Base-by-base conservation (phyloP, 2,797 vertebrate genomes). In the Oreochromis mossambicus region DNA sequence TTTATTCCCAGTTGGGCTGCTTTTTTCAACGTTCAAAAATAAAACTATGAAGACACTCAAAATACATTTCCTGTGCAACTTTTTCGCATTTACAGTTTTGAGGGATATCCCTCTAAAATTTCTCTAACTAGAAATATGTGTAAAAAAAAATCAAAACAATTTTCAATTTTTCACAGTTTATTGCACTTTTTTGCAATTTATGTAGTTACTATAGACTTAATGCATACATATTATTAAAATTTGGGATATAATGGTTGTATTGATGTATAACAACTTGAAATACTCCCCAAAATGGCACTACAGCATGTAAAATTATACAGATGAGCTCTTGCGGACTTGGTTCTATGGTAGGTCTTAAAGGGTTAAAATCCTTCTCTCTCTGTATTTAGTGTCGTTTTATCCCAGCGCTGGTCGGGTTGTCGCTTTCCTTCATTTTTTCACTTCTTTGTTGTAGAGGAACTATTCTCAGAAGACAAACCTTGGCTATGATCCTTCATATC, bases 141-240 rank as follows among this genome's bases (percentile, higher is more conserved):
- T 56, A 17, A 58, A 58, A 32, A 55, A 2, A 4, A 0, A 0
- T 0, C 14, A 1, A 58, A 58, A 4, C 3, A 2, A 17, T 29
- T 29, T 58, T 32, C 26, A 26, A 4, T 46, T 24, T 58, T 32
- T 32, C 9, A 10, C 6, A 10, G 26, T 58, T 58, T 58, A 58
- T 32, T 58, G 26, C 55, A 32, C 55, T 32, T 58, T 58, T 58
- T 58, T 58, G 26, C 55, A 15, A 58, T 32, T 58, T 3, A 58
- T 32, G 55, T 32, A 58, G 55, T 26, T 58, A 51, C 50, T 10
- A 58, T 58, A 5, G 55, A 58, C 26, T 32, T 58, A 29, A 29
- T 29, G 29, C 29, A 29, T 29, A 29, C 29, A 29, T 29, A 29
- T 29, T 29, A 29, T 29, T 29, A 29, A 29, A 58, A 32, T 58